Percentiles rank a stretch among this genome's conserved stretches.
These are phyloP conservation scores for Eira barbara DNA, from an alignment of 2,113 vertebrate genomes.

Conservation along the genomic window DNA sequence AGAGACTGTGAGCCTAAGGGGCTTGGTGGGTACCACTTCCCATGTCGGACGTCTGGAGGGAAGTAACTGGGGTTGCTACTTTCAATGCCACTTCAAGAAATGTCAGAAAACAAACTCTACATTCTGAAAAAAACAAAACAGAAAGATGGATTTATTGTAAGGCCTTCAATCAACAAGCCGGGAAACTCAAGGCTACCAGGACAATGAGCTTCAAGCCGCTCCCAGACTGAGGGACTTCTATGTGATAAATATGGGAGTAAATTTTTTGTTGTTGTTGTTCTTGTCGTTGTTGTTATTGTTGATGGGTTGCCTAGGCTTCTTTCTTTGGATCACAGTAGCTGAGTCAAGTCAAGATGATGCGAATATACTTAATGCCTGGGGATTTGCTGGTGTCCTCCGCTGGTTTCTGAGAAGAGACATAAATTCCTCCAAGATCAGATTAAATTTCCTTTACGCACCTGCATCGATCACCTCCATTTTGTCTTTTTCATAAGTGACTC, in stretches of 20 bases:
- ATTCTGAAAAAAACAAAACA: not conserved
- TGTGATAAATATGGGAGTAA: not conserved
- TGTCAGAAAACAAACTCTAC: too few species aligned
- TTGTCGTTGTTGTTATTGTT: not conserved
- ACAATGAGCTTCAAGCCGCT: not conserved
- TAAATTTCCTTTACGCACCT: not conserved
- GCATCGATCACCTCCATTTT: not conserved
- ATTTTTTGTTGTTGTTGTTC: too few species aligned
- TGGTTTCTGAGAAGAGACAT: not conserved
- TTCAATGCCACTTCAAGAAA: too few species aligned
- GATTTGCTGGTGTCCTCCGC: not conserved
- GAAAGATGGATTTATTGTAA: not conserved
- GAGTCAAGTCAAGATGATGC: not conserved
- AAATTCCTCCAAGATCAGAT: not conserved
- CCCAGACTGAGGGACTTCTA: not conserved
- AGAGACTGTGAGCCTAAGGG: not conserved
- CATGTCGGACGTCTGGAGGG: not conserved
- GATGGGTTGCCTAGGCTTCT: not conserved
- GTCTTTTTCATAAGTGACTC: not conserved
- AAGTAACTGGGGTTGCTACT: not conserved
- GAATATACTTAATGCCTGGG: not conserved
- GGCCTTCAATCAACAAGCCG: not conserved
- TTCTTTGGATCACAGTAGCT: not conserved
- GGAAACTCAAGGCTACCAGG: not conserved
- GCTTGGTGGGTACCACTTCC: too few species aligned